These are phyloP conservation scores for Zaprionus obscuricornis DNA, from an alignment of 2,888 invertebrate genomes.

Conservation along the genomic window DNA sequence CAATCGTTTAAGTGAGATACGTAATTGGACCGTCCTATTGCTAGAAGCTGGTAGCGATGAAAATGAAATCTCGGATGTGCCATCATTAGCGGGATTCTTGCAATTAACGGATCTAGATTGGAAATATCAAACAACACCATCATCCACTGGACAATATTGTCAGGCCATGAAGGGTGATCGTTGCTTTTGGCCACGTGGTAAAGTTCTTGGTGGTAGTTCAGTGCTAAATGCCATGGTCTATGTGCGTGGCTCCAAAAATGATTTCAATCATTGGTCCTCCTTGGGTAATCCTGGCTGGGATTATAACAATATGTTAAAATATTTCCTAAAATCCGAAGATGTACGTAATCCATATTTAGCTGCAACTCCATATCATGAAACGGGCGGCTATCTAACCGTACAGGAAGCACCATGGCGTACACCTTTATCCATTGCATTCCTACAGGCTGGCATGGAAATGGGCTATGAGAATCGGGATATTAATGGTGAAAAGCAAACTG, in stretches of 20 bases:
- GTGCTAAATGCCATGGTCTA: constrained; percentile 97
- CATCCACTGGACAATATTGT: constrained; percentile 90
- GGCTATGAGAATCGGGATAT: constrained; percentile 92
- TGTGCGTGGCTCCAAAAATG: constrained; percentile 92
- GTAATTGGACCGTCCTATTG: constrained; percentile 92
- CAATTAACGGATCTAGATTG: constrained; percentile 95
- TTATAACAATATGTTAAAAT: constrained; percentile 91
- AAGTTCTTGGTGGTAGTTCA: constrained; percentile 94
- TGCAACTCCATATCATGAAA: constrained; percentile 89
- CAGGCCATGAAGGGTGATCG: constrained; percentile 93
- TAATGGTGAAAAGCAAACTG: constrained; percentile 92
- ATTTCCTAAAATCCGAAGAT: constrained; percentile 94
- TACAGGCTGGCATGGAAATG: constrained; percentile 91
- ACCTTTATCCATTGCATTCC: constrained; percentile 91
- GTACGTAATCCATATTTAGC: constrained; percentile 92
- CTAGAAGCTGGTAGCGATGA: constrained; percentile 95
- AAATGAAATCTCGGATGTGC: constrained; percentile 94
- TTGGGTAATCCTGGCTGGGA: constrained; percentile 94
- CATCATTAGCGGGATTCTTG: constrained; percentile 91
- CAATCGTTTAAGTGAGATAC: constrained; percentile 90
- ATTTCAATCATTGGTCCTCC: constrained; percentile 94
- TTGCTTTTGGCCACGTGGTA: constrained; percentile 96
- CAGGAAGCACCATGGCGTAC: constrained; percentile 94
- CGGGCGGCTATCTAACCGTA: constrained; percentile 92
- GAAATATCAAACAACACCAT: constrained; percentile 95